A percentile compares a stretch with the other conserved stretches of the same genome.
phyloP scores from a whole-genome alignment of 2,797 vertebrate genomes.

The Enteromius thamalakanensis region DNA sequence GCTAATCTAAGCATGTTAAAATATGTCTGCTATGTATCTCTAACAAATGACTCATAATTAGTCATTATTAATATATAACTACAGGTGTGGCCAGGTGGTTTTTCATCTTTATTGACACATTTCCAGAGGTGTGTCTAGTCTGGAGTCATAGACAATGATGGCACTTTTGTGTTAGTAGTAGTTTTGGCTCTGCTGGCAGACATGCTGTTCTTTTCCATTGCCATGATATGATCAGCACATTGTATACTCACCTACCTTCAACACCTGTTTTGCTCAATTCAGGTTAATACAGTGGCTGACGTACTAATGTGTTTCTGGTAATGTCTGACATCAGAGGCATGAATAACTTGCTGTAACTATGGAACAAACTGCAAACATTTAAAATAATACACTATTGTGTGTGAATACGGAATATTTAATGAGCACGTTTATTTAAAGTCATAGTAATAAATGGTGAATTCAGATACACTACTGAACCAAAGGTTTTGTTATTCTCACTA shows the following conservation, averaged over 20 bases:
- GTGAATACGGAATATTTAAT: neutral
- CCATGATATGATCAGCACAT: neutral
- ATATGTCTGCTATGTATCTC: neutral
- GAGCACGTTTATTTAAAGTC: neutral
- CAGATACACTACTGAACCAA: neutral
- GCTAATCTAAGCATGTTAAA: neutral
- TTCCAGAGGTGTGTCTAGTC: constrained; percentile 32
- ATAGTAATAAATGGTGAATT: neutral
- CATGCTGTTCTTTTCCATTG: constrained; percentile 6
- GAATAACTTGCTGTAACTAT: neutral
- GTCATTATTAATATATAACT: constrained; percentile 6
- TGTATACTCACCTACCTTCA: neutral
- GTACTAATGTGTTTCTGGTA: neutral
- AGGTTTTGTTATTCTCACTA: neutral
- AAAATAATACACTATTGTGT: neutral
- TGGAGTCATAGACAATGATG: constrained; percentile 11
- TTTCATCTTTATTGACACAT: constrained; percentile 3
- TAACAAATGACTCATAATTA: constrained; percentile 22
- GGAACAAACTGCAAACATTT: neutral
- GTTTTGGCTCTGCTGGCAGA: neutral
- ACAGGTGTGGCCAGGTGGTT: neutral
- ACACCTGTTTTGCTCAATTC: constrained; percentile 18
- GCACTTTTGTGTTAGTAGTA: neutral
- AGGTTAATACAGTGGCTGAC: constrained; percentile 30
- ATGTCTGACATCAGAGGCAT: constrained; percentile 13